Conservation (phyloP, 2,113 vertebrate species). For the Neofelis nebulosa region DNA sequence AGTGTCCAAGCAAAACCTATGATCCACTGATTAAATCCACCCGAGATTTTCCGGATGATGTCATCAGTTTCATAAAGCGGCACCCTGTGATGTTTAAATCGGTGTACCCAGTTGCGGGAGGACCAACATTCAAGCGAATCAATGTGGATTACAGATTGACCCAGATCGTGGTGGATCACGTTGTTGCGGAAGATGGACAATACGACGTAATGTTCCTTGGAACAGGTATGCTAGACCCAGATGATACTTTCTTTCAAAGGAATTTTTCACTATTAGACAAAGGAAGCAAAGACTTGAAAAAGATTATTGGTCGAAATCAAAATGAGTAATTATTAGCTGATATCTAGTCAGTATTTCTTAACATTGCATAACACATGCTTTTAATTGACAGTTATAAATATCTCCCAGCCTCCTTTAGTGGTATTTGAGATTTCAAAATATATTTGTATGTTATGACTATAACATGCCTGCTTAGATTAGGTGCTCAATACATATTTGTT, state of each 20-base stretch:
- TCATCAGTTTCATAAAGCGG: conserved; percentile 93
- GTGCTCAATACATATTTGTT: neutral
- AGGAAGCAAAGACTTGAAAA: neutral
- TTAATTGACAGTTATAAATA: neutral
- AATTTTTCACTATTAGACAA: neutral
- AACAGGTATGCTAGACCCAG: conserved; percentile 87
- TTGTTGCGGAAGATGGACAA: conserved; percentile 95
- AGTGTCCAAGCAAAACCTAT: conserved; percentile 98
- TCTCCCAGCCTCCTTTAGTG: neutral
- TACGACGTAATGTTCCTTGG: conserved; percentile 98
- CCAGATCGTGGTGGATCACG: conserved; percentile 95
- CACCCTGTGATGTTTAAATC: conserved; percentile 94
- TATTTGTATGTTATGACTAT: neutral
- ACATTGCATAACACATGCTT: neutral
- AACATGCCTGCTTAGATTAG: neutral
- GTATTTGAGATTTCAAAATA: neutral
- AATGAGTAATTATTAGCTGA: neutral
- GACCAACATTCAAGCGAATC: conserved; percentile 92
- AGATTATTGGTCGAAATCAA: neutral
- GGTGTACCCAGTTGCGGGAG: conserved; percentile 88
- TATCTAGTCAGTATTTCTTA: neutral
- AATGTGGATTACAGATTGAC: conserved; percentile 94
- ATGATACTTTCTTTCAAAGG: neutral
- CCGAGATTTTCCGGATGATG: conserved; percentile 96
- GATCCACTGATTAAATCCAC: conserved; percentile 95